Evolutionary conservation across 2,113 vertebrate genomes (phyloP), one percentile per base, ranked within the genome.

Genomic region (Zosterops hypoxanthus): DNA sequence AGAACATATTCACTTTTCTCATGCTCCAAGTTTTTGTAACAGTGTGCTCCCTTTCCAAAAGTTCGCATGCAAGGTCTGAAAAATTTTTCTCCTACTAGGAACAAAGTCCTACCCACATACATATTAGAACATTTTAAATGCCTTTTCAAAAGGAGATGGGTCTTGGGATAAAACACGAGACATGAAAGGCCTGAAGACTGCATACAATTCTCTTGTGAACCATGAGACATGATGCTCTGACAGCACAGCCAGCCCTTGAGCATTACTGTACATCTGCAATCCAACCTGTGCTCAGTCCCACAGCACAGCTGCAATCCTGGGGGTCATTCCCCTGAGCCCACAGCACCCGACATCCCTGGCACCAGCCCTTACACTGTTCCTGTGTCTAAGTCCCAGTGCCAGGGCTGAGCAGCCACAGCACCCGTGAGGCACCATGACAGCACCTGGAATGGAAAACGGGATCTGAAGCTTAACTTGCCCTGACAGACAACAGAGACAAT

Each of bases 361-460:
- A 81, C 33, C 46, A 61, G 71, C 23, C 63, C 55, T 50, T 26
- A 31, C 64, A 6, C 63, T 25, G 1, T 19, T 61, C 75, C 19
- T 2, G 0, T 5, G 0, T 20, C 56, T n/a, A 79, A 49, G 15
- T 5, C 41, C 1, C 1, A 12, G 23, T 4, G 9, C 26, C 3
- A 1, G 76, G 31, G 46, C 78, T 60, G 41, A 68, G 44, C 41
- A 64, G 61, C 22, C 5, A 0, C 86, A 41, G 47, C 0, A 31
- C 25, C 31, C 73, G 10, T 31, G 55, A 52, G 60, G 20, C 44
- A 56, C 47, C 1, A 0, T 0, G 11, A 49, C 6, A 11, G 46
- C 34, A 50, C 39, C 46, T 59, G 39, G 34, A 57, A 66, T 31
- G 44, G 28, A 78, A 83, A 65, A 70, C 5, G 4, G 52, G 10